These are phyloP conservation scores for Spizella passerina DNA, from an alignment of 2,797 vertebrate species.

Conservation along the genomic window DNA sequence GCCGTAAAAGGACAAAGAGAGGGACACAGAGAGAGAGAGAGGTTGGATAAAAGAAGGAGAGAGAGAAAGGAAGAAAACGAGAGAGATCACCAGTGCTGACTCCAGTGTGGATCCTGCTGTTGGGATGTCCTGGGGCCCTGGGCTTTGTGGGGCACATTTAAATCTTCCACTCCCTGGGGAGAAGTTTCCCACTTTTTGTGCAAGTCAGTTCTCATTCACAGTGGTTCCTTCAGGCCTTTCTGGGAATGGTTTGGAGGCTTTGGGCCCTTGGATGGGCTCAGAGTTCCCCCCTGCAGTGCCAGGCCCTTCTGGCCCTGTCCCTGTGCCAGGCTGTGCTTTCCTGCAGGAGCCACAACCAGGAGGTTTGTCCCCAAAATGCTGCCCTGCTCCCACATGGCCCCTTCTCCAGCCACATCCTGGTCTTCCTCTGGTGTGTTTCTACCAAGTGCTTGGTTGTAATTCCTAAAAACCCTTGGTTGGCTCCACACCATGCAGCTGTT, in stretches of 20 bases:
- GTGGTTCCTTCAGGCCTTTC: neutral
- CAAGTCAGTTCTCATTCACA: neutral
- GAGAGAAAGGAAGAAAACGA: neutral
- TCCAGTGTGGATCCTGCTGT: rapidly evolving
- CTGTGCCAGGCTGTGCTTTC: rapidly evolving
- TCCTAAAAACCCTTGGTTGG: neutral
- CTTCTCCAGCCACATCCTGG: neutral
- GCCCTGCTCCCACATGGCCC: neutral
- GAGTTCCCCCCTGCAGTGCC: neutral
- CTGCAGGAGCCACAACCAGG: neutral
- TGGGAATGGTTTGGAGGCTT: neutral
- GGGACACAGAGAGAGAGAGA: neutral
- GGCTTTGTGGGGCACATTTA: too few relatives aligned
- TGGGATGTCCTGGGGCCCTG: neutral
- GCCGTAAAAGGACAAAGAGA: neutral
- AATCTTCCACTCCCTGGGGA: neutral
- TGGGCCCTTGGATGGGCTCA: neutral
- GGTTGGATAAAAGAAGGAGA: neutral
- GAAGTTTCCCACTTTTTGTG: neutral
- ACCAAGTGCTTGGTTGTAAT: neutral
- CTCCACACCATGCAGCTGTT: rapidly evolving
- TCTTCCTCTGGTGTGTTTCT: neutral
- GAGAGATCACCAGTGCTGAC: neutral
- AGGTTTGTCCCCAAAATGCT: neutral
- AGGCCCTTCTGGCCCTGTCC: neutral